Percentiles rank a stretch among this genome's conserved stretches.
phyloP scores from a whole-genome alignment of 2,797 vertebrate genomes.

The Diplodus sargus region DNA sequence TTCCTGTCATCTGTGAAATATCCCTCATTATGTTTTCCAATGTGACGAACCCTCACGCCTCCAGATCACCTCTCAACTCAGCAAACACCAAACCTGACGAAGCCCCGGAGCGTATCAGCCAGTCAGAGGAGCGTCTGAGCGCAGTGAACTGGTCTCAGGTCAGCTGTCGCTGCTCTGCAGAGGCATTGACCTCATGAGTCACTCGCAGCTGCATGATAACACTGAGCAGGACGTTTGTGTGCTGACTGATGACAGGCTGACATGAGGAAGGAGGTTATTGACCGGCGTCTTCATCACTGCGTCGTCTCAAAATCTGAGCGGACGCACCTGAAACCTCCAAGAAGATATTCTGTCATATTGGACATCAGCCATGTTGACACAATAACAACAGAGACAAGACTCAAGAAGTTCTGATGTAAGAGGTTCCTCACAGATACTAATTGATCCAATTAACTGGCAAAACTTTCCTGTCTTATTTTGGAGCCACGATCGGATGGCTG shows the following conservation, averaged over 20 bases:
- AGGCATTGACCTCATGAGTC: constrained; percentile 51
- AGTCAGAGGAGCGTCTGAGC: constrained; percentile 3
- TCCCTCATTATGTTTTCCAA: not conserved
- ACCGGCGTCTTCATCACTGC: constrained; percentile 23
- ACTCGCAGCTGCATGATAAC: constrained; percentile 13
- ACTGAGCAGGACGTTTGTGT: constrained; percentile 6
- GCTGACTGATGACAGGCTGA: constrained; percentile 34
- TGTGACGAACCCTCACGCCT: not conserved
- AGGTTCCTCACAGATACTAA: not conserved
- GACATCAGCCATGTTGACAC: not conserved
- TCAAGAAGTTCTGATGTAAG: not conserved
- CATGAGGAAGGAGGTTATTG: constrained; percentile 28
- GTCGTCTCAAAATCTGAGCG: not conserved
- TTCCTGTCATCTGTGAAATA: not conserved
- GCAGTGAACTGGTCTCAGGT: constrained; percentile 22
- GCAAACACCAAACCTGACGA: not conserved
- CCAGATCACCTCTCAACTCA: not conserved
- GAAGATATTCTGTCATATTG: not conserved
- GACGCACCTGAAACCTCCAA: not conserved
- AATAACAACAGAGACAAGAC: not conserved
- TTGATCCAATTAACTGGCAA: not conserved
- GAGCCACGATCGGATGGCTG: too few species aligned
- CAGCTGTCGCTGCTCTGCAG: constrained; percentile 11
- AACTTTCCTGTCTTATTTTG: not conserved
- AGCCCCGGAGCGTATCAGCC: not conserved